These are phyloP conservation scores for Caenorhabditis elegans DNA, from an alignment of 1,140 invertebrate genomes.

Conservation along the genomic window DNA sequence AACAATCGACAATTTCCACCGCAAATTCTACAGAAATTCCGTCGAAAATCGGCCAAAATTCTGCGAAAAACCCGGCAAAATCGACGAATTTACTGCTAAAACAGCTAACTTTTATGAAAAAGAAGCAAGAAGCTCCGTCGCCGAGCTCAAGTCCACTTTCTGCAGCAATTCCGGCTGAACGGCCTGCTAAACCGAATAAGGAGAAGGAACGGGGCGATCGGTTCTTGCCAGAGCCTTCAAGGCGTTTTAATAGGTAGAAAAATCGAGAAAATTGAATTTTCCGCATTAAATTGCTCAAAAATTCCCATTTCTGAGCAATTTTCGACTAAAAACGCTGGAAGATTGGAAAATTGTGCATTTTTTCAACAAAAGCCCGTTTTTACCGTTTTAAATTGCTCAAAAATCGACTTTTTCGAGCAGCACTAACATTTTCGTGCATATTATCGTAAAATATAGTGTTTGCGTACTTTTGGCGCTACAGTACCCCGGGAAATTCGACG, in stretches of 20 bases:
- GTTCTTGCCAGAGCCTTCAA: not conserved
- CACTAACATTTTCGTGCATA: no score
- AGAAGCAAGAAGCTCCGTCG: not conserved
- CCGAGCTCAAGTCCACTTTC: not conserved
- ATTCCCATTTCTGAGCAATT: not conserved
- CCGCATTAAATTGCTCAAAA: not conserved
- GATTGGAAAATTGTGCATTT: no score
- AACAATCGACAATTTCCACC: no score
- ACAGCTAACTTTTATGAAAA: not conserved
- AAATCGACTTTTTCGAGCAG: no score
- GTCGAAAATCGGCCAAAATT: no score
- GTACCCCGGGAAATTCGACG: no score
- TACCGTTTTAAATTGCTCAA: no score
- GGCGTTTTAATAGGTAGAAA: not conserved
- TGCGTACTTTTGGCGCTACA: no score
- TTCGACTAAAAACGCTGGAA: not conserved
- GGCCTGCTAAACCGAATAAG: conserved; percentile 1
- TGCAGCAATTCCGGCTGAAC: not conserved
- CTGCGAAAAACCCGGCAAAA: not conserved
- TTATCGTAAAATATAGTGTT: no score
- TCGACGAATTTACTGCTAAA: not conserved
- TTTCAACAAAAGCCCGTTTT: no score
- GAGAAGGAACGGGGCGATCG: not conserved
- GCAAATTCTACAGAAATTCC: no score
- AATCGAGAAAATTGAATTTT: not conserved